Evolutionary conservation across 2,113 vertebrate species (phyloP), one percentile per base, ranked within the genome.

Genomic region (Salvelinus fontinalis): DNA sequence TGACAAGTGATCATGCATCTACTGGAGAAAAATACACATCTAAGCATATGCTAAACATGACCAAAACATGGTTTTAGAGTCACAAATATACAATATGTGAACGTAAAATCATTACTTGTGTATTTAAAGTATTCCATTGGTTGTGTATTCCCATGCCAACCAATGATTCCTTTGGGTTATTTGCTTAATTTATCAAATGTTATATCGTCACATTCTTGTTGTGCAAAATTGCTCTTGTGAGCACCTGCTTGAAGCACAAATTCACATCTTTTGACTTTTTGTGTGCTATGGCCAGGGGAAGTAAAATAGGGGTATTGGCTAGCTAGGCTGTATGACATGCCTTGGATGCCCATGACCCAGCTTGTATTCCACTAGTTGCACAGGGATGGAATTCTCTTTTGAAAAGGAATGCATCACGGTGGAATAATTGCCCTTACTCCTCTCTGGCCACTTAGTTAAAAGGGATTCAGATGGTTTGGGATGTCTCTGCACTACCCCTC

Each of bases 341-440:
- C 77, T 77, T 67, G 64, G 81, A 81, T 78, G 81, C 70, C 76
- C 74, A 79, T 74, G 78, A 82, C 39, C 39, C 84, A 76, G 83
- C 77, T 79, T 80, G 74, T 83, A 89, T 90, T 91, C 88, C 90
- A 84, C 67, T 76, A 81, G 85, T 67, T 81, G 83, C 82, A 57
- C 75, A 76, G 81, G 82, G 84, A 81, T 73, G 81, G 79, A 85
- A 73, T 92, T 86, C 85, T 88, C 85, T 86, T 90, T 85, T 85
- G 84, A 85, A 83, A 79, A 91, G 89, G 92, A 92, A 93, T 90
- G 90, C 88, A 90, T 89, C 86, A 85, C 79, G 84, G 81, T 89
- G 90, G 90, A 92, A 90, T 93, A 92, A 93, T 92, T 91, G 85
- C 85, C 39, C 8, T 44, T 44, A 90, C 87, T 91, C 81, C 80